These are phyloP conservation scores for Hydropotes inermis DNA, from an alignment of 2,113 vertebrate genomes.

Conservation along the genomic window DNA sequence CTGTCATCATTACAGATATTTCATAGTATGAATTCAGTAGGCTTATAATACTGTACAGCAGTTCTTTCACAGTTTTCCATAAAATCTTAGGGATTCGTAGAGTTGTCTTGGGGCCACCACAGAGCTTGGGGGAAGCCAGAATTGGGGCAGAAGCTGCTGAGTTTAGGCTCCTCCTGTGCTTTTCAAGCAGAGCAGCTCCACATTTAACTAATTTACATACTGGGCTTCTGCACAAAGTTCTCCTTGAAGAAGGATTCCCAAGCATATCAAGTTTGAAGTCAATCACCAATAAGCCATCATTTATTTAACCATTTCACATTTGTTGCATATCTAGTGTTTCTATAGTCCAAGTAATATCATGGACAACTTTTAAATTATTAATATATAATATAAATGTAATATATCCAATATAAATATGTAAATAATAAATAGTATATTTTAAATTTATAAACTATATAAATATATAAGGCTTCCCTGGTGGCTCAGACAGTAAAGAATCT, in stretches of 20 bases:
- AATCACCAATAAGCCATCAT: not conserved
- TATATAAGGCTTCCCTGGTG: not conserved
- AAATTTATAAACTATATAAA: not conserved
- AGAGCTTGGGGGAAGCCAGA: not conserved
- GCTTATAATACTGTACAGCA: not conserved
- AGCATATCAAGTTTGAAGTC: not conserved
- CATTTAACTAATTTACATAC: not conserved
- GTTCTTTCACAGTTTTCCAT: not conserved
- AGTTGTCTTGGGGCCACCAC: not conserved
- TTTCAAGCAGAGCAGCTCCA: not conserved
- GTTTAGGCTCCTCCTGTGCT: rapidly evolving
- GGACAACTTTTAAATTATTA: not conserved
- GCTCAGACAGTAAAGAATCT: not conserved
- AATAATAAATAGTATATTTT: not conserved
- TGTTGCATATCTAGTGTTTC: not conserved
- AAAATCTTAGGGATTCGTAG: not conserved
- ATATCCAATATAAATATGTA: not conserved
- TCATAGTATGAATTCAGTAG: not conserved
- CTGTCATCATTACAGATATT: not conserved
- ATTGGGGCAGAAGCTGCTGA: not conserved
- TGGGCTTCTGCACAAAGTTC: not conserved
- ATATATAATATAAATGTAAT: not conserved
- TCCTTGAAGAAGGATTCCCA: not conserved
- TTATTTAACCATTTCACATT: not conserved
- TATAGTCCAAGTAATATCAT: not conserved